Evolutionary conservation across 2,888 invertebrate genomes (phyloP).

Genomic region (Aplocera efformata): DNA sequence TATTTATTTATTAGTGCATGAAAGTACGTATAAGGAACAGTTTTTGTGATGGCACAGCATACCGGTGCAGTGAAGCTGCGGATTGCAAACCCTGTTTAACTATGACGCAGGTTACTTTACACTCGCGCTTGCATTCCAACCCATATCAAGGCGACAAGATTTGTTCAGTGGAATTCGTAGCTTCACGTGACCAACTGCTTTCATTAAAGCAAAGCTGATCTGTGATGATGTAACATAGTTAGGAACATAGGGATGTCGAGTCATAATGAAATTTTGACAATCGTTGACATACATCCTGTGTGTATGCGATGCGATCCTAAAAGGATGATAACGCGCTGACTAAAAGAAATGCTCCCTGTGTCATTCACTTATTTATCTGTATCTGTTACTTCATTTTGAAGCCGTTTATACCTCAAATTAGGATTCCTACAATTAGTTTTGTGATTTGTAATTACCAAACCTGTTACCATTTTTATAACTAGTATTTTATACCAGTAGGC

Average conservation of each 20-base stretch:
- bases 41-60: conserved; percentile 3
- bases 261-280: conserved; percentile 39
- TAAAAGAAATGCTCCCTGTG: conserved; percentile 2
- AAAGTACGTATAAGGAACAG: conserved; percentile 5
- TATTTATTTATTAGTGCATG: not conserved
- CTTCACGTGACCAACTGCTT: conserved; percentile 54
- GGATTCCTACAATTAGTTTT: conserved; percentile 46
- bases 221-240: conserved; percentile 76
- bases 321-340: conserved; percentile 20
- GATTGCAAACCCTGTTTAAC: too few relatives aligned
- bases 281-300: conserved; percentile 28
- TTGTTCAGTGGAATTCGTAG: conserved; percentile 35
- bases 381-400: conserved; percentile 34
- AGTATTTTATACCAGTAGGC: conserved; percentile 42
- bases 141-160: not conserved
- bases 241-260: conserved; percentile 65
- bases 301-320: conserved; percentile 46
- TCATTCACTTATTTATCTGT: conserved; percentile 10
- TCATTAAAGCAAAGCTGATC: conserved; percentile 71
- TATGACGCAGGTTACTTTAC: too few relatives aligned
- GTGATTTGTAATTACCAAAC: conserved; percentile 50
- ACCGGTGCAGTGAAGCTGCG: conserved; percentile 29
- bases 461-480: conserved; percentile 55
- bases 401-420: conserved; percentile 43
- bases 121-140: too few relatives aligned